phyloP scores from a whole-genome alignment of 2,888 invertebrate genomes.

The Caenorhabditis sulstoni region DNA sequence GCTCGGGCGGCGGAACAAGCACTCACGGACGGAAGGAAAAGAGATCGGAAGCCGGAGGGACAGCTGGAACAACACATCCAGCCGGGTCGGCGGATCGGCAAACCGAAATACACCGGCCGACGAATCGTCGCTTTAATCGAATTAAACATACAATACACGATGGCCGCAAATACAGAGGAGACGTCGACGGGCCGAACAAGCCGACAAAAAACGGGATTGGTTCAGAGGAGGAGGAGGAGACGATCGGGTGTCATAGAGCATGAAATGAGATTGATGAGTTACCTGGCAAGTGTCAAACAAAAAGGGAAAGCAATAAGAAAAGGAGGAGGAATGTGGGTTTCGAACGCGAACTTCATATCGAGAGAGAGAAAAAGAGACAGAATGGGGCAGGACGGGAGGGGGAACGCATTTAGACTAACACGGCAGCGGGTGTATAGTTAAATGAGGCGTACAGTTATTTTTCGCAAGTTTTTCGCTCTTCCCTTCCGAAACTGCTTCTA shows the following conservation, averaged over 20 bases:
- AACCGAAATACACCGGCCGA: constrained; percentile 24
- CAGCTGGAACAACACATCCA: constrained; percentile 52
- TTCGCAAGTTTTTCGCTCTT: background rate
- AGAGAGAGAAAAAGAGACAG: no score
- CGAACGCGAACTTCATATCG: background rate
- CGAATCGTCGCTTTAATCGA: constrained; percentile 55
- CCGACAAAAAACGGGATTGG: constrained; percentile 9
- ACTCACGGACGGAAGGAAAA: background rate
- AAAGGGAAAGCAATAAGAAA: background rate
- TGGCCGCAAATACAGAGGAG: constrained; percentile 16
- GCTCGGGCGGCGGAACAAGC: constrained; percentile 37
- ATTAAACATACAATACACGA: constrained; percentile 30
- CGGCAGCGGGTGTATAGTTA: constrained; percentile 32
- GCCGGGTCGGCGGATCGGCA: constrained; percentile 5
- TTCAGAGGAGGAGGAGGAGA: no score
- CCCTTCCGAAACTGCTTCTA: background rate
- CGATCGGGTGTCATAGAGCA: constrained; percentile 33
- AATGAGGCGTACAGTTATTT: constrained; percentile 52
- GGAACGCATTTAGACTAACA: background rate
- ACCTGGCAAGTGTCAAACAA: constrained; percentile 2
- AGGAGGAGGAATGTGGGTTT: background rate
- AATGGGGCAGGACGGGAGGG: no score
- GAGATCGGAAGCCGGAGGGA: background rate
- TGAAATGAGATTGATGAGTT: constrained; percentile 39
- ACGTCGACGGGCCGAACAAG: background rate